Base-by-base conservation (phyloP, 1,140 invertebrate genomes). In the Luehdorfia chinensis region DNA sequence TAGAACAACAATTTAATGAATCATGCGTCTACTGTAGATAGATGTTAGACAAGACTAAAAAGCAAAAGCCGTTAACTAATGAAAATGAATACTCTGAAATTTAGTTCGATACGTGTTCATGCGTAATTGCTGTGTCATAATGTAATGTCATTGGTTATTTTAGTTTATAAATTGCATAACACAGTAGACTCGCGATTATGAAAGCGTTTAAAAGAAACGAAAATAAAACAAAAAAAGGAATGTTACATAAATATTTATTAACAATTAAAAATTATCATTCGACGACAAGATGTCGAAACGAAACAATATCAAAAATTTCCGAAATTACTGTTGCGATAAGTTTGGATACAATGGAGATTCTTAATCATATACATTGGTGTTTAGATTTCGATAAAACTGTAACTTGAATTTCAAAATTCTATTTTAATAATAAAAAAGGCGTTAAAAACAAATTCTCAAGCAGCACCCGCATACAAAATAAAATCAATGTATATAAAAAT, bases 231-330 rank as follows among this genome's bases (percentile, higher is more conserved):
- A 81, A 77, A 73, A 61, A 54, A 59, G n/a, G 63, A 66, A 72
- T 80, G 65, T 77, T 85, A 83, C 62, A 77, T 79, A 84, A 84
- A 85, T 84, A 80, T 84, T 81, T 85, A 83, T 79, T 85, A 83
- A 85, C 75, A 80, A 76, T 83, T 70, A 69, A 76, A 78, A 78
- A 68, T 72, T 77, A 76, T 48, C 59, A 78, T 74, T 78, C 66
- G 66, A 70, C 58, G 59, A 65, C 48, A 59, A 59, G 63, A 66
- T 60, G 51, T 66, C 59, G 68, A 59, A 53, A 65, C 59, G 57
- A 75, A 45, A 73, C 58, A 66, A 41, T 64, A 50, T 65, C 55
- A 60, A 56, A n/a, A 65, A 61, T 55, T 56, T 59, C 34, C 47
- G 31, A 57, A 57, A 65, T 63, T 55, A 65, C 50, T 59, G 59